These are phyloP conservation scores for Agrotis puta DNA, from an alignment of 2,888 invertebrate genomes.

Conservation along the genomic window DNA sequence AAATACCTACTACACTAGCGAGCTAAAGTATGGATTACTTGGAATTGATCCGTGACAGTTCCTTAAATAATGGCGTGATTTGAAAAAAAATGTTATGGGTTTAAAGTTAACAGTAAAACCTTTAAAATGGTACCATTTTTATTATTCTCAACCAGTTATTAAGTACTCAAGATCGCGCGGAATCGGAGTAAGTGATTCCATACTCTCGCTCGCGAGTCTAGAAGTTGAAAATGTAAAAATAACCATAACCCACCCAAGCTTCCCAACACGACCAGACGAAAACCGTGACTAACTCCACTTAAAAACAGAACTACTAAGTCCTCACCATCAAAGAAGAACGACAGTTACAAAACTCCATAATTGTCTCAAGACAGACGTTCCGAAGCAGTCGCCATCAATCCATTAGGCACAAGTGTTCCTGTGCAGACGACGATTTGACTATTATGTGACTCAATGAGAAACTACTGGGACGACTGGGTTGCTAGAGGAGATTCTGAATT, in stretches of 20 bases:
- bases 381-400: constrained; percentile 55
- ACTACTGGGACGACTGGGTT: constrained; percentile 40
- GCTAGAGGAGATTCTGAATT: not conserved
- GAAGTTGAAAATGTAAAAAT: not conserved
- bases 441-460: constrained; percentile 62
- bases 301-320: constrained; percentile 21
- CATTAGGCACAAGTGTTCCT: constrained; percentile 58
- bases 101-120: too few relatives aligned
- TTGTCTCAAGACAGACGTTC: constrained; percentile 55
- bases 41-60: too few relatives aligned
- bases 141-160: too few relatives aligned
- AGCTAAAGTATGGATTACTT: too few relatives aligned
- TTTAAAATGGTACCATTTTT: too few relatives aligned
- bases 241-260: not conserved
- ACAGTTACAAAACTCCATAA: constrained; percentile 53
- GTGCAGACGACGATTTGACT: constrained; percentile 63
- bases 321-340: constrained; percentile 13
- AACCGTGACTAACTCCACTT: constrained; percentile 30
- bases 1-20: too few relatives aligned
- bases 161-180: too few relatives aligned
- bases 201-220: too few relatives aligned
- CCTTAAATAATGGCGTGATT: too few relatives aligned
- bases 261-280: too few relatives aligned
- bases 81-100: too few relatives aligned
- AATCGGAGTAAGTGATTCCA: too few relatives aligned